These are phyloP conservation scores for Pentalonia nigronervosa DNA, from an alignment of 1,140 invertebrate species.

Conservation along the genomic window DNA sequence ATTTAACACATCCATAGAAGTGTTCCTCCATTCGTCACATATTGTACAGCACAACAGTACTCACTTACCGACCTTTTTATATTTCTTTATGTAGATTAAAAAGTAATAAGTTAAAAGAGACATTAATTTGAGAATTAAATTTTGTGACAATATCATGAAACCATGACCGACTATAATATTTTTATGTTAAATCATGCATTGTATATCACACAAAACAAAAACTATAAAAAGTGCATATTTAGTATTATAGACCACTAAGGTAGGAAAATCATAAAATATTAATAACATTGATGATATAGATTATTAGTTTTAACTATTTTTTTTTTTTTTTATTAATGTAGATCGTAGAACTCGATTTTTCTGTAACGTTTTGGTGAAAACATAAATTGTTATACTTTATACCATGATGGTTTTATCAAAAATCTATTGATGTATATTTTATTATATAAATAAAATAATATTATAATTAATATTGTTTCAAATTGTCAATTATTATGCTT, in stretches of 20 bases:
- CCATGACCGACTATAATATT: background rate
- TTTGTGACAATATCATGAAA: background rate
- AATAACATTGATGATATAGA: background rate
- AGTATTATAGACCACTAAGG: background rate
- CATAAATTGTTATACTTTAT: no score
- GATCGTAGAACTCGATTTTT: background rate
- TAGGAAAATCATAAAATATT: no score
- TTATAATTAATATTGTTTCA: background rate
- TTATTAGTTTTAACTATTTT: background rate
- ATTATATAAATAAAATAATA: background rate
- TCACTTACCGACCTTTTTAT: no score
- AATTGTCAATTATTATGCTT: background rate
- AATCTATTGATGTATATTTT: background rate
- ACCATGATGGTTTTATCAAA: background rate
- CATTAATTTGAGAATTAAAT: background rate
- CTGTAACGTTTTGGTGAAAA: background rate
- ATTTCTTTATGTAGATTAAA: no score
- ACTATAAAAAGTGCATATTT: background rate
- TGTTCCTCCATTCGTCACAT: no score
- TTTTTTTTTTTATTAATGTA: background rate
- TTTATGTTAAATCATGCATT: background rate
- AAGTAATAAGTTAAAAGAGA: no score
- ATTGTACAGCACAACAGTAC: no score
- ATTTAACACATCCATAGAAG: no score
- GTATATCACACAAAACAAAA: background rate